phyloP scores from a whole-genome alignment of 1,140 invertebrate species.

The Brachionus rubens region DNA sequence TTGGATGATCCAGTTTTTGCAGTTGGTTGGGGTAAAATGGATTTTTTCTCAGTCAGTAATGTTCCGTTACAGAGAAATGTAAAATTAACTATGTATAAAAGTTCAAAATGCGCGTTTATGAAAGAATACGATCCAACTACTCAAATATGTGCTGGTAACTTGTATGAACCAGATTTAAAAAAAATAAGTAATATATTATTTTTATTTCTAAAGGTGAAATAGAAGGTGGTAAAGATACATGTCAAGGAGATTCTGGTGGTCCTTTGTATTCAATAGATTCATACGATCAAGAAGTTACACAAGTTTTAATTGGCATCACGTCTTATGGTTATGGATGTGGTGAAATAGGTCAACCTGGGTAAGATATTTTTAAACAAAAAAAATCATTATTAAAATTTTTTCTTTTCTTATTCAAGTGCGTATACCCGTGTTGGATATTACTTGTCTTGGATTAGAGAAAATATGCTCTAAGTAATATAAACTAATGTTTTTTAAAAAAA shows the following conservation, averaged over 20 bases:
- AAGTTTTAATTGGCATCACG: background rate
- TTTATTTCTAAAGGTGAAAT: too few species aligned
- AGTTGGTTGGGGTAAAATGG: background rate
- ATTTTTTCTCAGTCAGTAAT: too few species aligned
- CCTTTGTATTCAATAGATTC: background rate
- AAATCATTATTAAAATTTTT: too few species aligned
- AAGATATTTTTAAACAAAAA: background rate
- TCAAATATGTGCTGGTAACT: background rate
- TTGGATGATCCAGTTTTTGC: background rate
- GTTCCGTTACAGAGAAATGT: background rate
- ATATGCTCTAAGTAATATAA: too few species aligned
- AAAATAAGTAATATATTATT: too few species aligned
- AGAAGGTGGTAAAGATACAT: background rate
- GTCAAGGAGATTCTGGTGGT: background rate
- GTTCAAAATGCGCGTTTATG: background rate
- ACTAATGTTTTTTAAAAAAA: too few species aligned
- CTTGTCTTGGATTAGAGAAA: too few species aligned
- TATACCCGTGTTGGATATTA: too few species aligned
- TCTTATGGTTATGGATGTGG: background rate
- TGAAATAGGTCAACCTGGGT: background rate
- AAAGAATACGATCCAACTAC: background rate
- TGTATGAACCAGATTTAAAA: background rate
- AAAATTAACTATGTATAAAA: background rate
- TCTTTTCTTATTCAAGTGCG: too few species aligned
- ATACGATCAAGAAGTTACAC: background rate